Conservation (phyloP, 2,888 invertebrate genomes). For the Platynereis dumerilii region DNA sequence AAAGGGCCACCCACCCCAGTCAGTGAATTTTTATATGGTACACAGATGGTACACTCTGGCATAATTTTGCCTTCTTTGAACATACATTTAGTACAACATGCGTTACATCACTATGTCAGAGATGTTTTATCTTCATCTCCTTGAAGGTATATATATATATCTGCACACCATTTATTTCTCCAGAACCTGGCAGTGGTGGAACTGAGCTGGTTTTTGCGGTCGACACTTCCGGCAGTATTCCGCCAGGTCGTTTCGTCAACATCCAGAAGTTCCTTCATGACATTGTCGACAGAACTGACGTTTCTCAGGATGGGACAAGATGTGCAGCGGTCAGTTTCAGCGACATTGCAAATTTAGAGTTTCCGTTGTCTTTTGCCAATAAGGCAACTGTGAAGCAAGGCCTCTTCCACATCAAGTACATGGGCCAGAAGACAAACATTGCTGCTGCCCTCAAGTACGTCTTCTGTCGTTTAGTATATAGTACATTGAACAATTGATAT, state of each 20-base stretch:
- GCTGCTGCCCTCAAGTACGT: not conserved
- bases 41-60: too few species aligned
- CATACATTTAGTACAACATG: too few species aligned
- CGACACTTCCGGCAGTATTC: slow-evolving; percentile 24
- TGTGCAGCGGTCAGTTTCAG: slow-evolving; percentile 37
- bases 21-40: too few species aligned
- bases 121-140: too few species aligned
- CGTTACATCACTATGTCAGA: too few species aligned
- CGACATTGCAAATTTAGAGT: slow-evolving; percentile 24
- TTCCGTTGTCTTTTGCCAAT: not conserved
- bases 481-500: too few species aligned
- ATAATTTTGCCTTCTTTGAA: too few species aligned
- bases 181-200: not conserved
- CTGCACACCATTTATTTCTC: too few species aligned
- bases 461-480: too few species aligned
- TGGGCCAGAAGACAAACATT: not conserved
- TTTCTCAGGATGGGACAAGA: slow-evolving; percentile 24
- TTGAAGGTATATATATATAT: too few species aligned
- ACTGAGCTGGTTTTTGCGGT: slow-evolving; percentile 22
- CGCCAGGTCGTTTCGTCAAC: slow-evolving; percentile 11
- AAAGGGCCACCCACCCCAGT: too few species aligned
- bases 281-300: slow-evolving; percentile 31
- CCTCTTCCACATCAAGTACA: not conserved
- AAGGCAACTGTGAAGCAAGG: not conserved
- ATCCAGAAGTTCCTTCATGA: slow-evolving; percentile 31